These are phyloP conservation scores for Heliconius eleuchia DNA, from an alignment of 1,140 invertebrate genomes.

Conservation along the genomic window DNA sequence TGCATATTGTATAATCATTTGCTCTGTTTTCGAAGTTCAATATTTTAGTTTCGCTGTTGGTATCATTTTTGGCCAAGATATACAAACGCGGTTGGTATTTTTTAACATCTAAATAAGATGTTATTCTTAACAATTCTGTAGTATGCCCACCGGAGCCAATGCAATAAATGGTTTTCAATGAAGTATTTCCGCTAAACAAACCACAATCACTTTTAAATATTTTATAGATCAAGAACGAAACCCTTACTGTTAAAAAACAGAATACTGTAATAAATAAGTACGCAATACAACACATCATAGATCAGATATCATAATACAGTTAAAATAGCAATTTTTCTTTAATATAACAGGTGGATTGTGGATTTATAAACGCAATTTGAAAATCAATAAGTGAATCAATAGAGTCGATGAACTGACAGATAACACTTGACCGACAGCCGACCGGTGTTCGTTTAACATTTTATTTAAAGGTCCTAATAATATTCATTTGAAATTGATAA, in stretches of 20 bases:
- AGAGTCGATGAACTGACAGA: neutral
- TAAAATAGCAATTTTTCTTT: neutral
- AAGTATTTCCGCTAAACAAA: constrained; percentile 39
- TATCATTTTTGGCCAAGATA: constrained; percentile 90
- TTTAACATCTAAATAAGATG: constrained; percentile 27
- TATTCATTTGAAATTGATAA: too few relatives aligned
- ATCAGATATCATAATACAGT: neutral
- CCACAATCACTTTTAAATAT: constrained; percentile 49
- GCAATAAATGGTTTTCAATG: constrained; percentile 69
- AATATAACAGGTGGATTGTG: neutral
- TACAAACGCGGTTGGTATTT: constrained; percentile 88
- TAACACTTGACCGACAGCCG: neutral
- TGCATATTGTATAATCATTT: constrained; percentile 80
- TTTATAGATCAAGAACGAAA: constrained; percentile 51
- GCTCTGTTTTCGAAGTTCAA: constrained; percentile 74
- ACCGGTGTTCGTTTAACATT: neutral
- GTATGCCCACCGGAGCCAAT: constrained; percentile 89
- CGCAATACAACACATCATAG: neutral
- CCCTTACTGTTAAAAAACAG: constrained; percentile 28
- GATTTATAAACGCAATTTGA: neutral
- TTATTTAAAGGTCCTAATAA: too few relatives aligned
- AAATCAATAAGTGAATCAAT: constrained; percentile 1
- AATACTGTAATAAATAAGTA: constrained; percentile 11
- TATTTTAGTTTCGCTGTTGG: constrained; percentile 87
- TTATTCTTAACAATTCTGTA: constrained; percentile 91